Base-by-base conservation (phyloP, 1,140 invertebrate species). In the Planococcus citri region DNA sequence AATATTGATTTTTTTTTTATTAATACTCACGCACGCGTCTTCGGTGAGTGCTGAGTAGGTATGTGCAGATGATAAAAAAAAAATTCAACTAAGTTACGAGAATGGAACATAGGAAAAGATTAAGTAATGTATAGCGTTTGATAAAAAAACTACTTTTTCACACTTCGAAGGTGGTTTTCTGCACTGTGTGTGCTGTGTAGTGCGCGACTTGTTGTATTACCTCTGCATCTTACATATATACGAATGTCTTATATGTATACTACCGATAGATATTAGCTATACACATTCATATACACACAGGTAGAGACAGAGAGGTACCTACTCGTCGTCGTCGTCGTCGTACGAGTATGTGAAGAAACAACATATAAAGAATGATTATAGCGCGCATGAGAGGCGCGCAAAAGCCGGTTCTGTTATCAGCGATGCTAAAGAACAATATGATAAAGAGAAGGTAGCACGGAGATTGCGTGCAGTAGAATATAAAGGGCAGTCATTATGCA, bases 401-500 rank as follows among this genome's bases (percentile, higher is more conserved):
- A 64, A 64, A 64, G 60, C 60, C 60, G 60, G 60, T 64, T 64
- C 25, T 64, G 20, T 64, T 64, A 64, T 64, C 60, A 64, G 60
- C 60, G 60, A 64, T 64, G 60, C 22, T 24, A 64, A n/a, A 58
- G 60, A 64, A 64, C 60, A 64, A 64, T 64, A 64, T 64, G 60
- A 64, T 64, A 64, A 20, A 51, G 60, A 64, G 60, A 64, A 64
- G 60, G 60, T 64, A 64, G 60, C 60, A 33, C 29, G 12, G 4
- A n/a, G 60, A 64, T 64, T 64, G 60, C 60, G 60, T 64, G 60
- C 60, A 64, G 25, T 64, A 27, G 60, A 64, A 64, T 64, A 64
- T 64, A 64, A 64, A 64, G 60, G 60, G 60, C 60, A 64, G 60
- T 64, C 60, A 64, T 64, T 64, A 64, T 64, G 60, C 60, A 64